A percentile compares a stretch with the other conserved stretches of the same genome.
phyloP scores from a whole-genome alignment of 92 coral and sea anemone species.

The Epizoanthus rinbou region DNA sequence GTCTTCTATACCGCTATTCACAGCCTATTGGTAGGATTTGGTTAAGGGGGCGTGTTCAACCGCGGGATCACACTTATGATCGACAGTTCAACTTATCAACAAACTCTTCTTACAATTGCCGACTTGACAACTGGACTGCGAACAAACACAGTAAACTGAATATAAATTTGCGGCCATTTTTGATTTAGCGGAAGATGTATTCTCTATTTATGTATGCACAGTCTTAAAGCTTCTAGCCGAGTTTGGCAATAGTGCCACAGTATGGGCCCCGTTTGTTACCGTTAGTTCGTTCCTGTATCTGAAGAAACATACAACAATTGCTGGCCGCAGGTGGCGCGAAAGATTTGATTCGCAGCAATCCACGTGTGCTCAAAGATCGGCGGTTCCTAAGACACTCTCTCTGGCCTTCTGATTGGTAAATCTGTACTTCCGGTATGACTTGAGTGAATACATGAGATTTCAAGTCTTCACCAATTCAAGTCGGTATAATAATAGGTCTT shows the following conservation, averaged over 20 bases:
- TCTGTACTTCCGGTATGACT: slow-evolving; percentile 63
- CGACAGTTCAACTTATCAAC: slow-evolving; percentile 85
- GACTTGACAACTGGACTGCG: slow-evolving; percentile 64
- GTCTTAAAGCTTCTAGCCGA: slow-evolving; percentile 12
- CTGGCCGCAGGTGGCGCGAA: slow-evolving; percentile 78
- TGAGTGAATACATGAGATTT: slow-evolving; percentile 51
- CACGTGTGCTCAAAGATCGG: slow-evolving; percentile 57
- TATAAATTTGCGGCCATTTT: slow-evolving; percentile 32
- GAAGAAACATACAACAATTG: slow-evolving; percentile 14
- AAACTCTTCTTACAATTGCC: slow-evolving; percentile 71
- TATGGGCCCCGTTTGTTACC: slow-evolving; percentile 42
- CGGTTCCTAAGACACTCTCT: slow-evolving; percentile 48
- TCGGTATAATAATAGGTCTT: slow-evolving; percentile 75
- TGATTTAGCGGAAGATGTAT: slow-evolving; percentile 31
- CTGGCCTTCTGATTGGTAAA: slow-evolving; percentile 58
- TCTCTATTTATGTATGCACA: slow-evolving; percentile 24
- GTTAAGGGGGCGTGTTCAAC: slow-evolving; percentile 72
- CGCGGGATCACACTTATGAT: slow-evolving; percentile 79
- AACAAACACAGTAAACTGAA: slow-evolving; percentile 56
- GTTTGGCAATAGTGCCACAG: slow-evolving; percentile 17
- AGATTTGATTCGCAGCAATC: slow-evolving; percentile 48
- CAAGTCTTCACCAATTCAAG: slow-evolving; percentile 59
- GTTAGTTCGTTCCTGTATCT: slow-evolving; percentile 7
- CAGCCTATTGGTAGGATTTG: slow-evolving; percentile 78
- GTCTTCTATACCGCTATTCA: slow-evolving; percentile 73